Evolutionary conservation across 2,797 vertebrate genomes (phyloP).

Genomic region (Cetoscarus ocellatus): DNA sequence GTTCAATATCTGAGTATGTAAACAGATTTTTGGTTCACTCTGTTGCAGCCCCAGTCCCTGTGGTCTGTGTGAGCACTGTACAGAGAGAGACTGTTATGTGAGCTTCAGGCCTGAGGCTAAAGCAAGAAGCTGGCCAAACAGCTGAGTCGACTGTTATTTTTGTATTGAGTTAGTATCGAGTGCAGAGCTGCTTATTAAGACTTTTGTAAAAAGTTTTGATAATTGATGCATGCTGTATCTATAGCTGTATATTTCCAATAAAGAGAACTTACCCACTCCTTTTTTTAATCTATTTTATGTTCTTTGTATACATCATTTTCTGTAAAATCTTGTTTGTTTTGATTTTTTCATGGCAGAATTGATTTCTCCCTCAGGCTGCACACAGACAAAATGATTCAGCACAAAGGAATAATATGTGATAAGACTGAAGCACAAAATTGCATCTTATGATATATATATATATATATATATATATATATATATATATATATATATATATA

Average conservation of each 20-base stretch:
- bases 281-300: constrained; percentile 23
- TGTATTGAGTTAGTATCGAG: constrained; percentile 58
- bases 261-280: constrained; percentile 25
- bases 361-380: constrained; percentile 68
- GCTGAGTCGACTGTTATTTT: constrained; percentile 76
- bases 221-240: constrained; percentile 55
- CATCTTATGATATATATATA: no score
- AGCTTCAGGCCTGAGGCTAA: constrained; percentile 66
- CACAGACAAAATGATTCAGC: constrained; percentile 45
- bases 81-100: constrained; percentile 55
- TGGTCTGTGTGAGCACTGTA: constrained; percentile 47
- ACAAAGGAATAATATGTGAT: constrained; percentile 62
- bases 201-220: constrained; percentile 59
- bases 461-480: no score
- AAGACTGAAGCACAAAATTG: constrained; percentile 66
- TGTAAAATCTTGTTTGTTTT: constrained; percentile 64
- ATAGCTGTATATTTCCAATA: constrained; percentile 31
- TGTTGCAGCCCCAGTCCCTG: constrained; percentile 29
- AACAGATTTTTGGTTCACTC: constrained; percentile 34
- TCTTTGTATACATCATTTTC: constrained; percentile 36
- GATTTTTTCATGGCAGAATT: constrained; percentile 62
- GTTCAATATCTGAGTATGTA: constrained; percentile 11
- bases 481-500: no score
- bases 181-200: constrained; percentile 74
- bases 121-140: constrained; percentile 57